Percentiles rank a stretch among this genome's conserved stretches.
Conservation (phyloP, 1,140 invertebrate species). For the Chymomyza costata region DNA sequence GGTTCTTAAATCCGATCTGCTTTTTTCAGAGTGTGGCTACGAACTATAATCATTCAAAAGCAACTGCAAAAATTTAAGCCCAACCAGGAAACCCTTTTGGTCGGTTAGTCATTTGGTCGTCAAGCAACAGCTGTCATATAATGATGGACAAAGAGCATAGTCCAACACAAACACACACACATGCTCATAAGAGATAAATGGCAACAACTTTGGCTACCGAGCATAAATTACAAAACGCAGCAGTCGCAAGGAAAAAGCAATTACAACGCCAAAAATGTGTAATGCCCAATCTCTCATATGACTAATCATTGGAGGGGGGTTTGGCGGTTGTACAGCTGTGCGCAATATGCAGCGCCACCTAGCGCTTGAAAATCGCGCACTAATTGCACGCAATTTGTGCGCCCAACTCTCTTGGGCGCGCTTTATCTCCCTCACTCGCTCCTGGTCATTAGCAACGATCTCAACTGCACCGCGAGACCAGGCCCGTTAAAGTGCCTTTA, state of each 20-base stretch:
- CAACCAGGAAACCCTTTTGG: no score
- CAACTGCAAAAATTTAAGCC: no score
- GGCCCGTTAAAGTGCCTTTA: slow-evolving; percentile 61
- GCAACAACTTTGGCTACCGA: slow-evolving; percentile 49
- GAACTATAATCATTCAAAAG: no score
- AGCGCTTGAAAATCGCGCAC: slow-evolving; percentile 65
- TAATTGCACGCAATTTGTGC: slow-evolving; percentile 67
- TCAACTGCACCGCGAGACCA: slow-evolving; percentile 15
- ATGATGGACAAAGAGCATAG: no score
- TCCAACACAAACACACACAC: slow-evolving; percentile 16
- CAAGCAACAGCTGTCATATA: no score
- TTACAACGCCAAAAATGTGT: slow-evolving; percentile 57
- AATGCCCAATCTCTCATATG: slow-evolving; percentile 33
- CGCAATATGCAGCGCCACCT: slow-evolving; percentile 33
- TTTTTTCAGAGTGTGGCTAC: no score
- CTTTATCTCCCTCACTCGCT: no score
- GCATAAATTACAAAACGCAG: slow-evolving; percentile 55
- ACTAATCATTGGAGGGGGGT: slow-evolving; percentile 47
- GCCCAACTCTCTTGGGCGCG: no score
- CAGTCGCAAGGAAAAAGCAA: slow-evolving; percentile 41
- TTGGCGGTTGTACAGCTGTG: slow-evolving; percentile 46
- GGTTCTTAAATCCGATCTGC: no score
- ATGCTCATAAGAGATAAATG: slow-evolving; percentile 39
- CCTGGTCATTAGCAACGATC: slow-evolving; percentile 63
- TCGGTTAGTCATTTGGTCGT: no score